phyloP scores from a whole-genome alignment of 2,113 vertebrate genomes.

The Nyctibius bracteatus region DNA sequence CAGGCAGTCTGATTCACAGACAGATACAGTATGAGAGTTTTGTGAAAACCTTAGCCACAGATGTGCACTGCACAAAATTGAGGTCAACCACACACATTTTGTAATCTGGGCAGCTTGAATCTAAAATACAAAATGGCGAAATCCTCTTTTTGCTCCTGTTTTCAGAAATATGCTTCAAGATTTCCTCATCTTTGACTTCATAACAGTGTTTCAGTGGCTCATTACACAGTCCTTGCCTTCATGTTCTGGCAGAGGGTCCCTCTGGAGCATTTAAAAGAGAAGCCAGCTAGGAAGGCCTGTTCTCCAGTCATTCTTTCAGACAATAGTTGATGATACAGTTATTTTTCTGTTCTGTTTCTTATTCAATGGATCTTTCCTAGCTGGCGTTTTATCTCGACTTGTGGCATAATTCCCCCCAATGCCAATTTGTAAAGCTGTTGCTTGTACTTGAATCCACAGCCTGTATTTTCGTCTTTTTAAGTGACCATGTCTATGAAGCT shows the following conservation, averaged over 20 bases:
- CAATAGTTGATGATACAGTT: background rate
- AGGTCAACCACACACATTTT: background rate
- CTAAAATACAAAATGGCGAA: background rate
- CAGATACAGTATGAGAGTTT: background rate
- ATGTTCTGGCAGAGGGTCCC: background rate
- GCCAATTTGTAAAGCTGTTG: background rate
- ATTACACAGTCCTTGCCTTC: background rate
- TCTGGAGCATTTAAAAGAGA: background rate
- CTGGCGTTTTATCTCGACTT: background rate
- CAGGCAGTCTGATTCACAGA: background rate
- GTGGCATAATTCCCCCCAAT: background rate
- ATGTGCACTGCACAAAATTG: conserved; percentile 3
- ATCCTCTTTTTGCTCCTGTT: background rate
- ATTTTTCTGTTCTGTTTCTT: background rate
- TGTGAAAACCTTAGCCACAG: background rate
- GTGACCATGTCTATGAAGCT: background rate
- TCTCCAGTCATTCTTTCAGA: background rate
- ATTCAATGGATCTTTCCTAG: background rate
- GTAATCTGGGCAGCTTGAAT: background rate
- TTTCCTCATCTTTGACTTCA: background rate
- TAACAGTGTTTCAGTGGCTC: background rate
- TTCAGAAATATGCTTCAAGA: background rate
- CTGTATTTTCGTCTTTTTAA: background rate
- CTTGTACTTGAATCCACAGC: background rate
- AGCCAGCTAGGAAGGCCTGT: background rate